Evolutionary conservation across 2,797 vertebrate genomes (phyloP), one percentile per base, ranked within the genome.

Genomic region (Pristis pectinata): DNA sequence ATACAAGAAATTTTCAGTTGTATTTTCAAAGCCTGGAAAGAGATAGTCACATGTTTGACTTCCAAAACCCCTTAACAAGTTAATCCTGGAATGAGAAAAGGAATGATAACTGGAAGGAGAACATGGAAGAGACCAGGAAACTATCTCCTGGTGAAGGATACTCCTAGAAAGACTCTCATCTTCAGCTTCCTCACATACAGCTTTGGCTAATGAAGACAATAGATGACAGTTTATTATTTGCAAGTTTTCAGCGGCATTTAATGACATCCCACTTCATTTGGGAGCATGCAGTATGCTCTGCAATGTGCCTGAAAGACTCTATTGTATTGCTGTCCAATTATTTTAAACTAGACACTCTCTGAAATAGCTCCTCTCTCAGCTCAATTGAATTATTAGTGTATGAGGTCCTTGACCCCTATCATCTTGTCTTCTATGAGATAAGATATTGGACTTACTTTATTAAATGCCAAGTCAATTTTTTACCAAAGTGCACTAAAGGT

Each of bases 341-440:
- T 64, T 91, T 91, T 91, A 91, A 91, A 91, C 87, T 67, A 91
- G 61, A 61, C 87, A 37, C 87, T 91, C 87, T 67, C 34, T 91
- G n/a, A 91, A 91, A 91, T 91, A 91, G 85, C 87, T 91, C 19
- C 59, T 91, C 87, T 91, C 87, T 91, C 87, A 91, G 87, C 87
- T 91, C 87, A 61, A 15, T 22, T 91, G 87, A 91, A 91, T 91
- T 91, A 91, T 91, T 41, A 67, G 87, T 91, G 19, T 64, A 67
- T 67, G 61, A 91, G 87, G 87, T 91, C 87, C 61, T 41, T 91
- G 87, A 91, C 87, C 87, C 61, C 87, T 67, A 91, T 91, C 87
- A 91, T 91, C 87, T 91, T 64, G 87, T 91, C 87, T 91, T 41
- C 87, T 91, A 44, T 67, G 87, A 91, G 87, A 91, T 91, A 91